Conservation (phyloP, 2,888 invertebrate species). For the Strigamia transsilvanica region DNA sequence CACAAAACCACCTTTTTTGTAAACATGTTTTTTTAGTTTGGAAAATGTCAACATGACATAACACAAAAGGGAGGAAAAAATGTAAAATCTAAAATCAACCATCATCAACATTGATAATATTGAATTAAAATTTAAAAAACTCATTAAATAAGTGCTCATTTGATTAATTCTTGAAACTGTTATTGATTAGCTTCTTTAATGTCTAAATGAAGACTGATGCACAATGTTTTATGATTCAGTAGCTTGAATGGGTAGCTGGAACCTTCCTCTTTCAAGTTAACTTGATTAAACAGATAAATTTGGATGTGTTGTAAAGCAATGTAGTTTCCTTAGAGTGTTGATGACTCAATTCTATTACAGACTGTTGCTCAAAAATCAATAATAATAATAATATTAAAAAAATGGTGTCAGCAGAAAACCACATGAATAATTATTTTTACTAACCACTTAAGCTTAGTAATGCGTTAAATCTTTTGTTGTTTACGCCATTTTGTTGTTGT, state of each 20-base stretch:
- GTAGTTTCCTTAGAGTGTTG: not conserved
- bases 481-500: too few relatives aligned
- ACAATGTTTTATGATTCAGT: not conserved
- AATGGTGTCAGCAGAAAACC: not conserved
- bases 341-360: not conserved
- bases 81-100: too few relatives aligned
- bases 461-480: not conserved
- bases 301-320: not conserved
- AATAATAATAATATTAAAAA: not conserved
- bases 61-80: too few relatives aligned
- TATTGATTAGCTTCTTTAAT: not conserved
- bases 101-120: too few relatives aligned
- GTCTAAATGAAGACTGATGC: too few relatives aligned
- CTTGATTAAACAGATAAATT: not conserved
- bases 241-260: not conserved
- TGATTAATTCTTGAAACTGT: not conserved
- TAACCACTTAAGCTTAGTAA: not conserved
- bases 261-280: slow-evolving; percentile 5
- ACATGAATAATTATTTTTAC: not conserved
- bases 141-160: too few relatives aligned
- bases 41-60: too few relatives aligned
- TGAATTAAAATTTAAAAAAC: too few relatives aligned
- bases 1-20: too few relatives aligned
- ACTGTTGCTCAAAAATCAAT: slow-evolving; percentile 46
- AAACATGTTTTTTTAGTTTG: too few relatives aligned